Conservation (phyloP, 2,888 invertebrate species). For the Philopedon plagiatum region DNA sequence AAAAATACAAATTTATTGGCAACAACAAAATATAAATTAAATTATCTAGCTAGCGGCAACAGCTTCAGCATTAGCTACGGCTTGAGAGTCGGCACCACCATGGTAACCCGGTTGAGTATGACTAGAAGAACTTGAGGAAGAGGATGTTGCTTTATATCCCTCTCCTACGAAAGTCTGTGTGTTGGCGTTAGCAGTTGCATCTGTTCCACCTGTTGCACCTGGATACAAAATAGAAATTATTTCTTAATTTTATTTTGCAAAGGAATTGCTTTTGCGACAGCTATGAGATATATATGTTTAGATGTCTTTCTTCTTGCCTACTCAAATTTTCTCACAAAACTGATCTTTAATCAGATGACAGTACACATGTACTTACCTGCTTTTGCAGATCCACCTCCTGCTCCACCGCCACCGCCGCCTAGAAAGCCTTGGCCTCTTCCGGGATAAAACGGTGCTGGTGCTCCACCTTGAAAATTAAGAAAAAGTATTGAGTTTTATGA, state of each 20-base stretch:
- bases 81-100: conserved; percentile 41
- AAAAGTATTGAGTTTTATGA: no score
- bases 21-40: not conserved
- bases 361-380: no score
- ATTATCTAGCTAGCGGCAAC: conserved; percentile 27
- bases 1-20: conserved; percentile 12
- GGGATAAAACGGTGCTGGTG: not conserved
- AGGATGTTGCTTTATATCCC: conserved; percentile 54
- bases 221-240: not conserved
- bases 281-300: no score
- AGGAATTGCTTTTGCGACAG: no score
- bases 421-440: not conserved
- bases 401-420: conserved; percentile 20
- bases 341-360: no score
- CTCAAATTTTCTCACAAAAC: no score
- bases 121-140: conserved; percentile 52
- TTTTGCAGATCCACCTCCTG: conserved; percentile 18
- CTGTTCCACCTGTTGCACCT: conserved; percentile 45
- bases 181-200: conserved; percentile 52
- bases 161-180: conserved; percentile 54
- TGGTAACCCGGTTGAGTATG: conserved; percentile 32
- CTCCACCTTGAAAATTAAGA: no score
- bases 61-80: conserved; percentile 47
- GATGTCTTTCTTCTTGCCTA: no score
- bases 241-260: no score